Conservation (phyloP, 1,140 invertebrate species). For the Drosophila tristis region DNA sequence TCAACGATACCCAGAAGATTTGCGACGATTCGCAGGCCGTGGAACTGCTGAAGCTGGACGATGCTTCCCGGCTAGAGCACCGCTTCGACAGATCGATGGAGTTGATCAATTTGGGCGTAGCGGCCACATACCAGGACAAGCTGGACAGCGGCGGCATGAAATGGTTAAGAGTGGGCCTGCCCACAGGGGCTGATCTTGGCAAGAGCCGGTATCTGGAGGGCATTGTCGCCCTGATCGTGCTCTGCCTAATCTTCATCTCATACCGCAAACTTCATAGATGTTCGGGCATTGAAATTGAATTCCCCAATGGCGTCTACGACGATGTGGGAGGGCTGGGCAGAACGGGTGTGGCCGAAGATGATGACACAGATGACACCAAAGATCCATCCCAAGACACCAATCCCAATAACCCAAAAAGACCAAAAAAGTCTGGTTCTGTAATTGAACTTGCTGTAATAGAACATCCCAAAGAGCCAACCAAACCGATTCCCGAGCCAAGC, state of each 20-base stretch:
- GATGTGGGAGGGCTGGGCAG: too few species aligned
- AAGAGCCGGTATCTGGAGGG: conserved; percentile 11
- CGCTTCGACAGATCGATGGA: background rate
- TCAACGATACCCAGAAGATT: background rate
- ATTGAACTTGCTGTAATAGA: too few species aligned
- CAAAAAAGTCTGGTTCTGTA: too few species aligned
- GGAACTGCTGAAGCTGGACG: background rate
- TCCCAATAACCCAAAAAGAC: too few species aligned
- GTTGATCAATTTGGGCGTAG: conserved; percentile 11
- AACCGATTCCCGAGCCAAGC: too few species aligned
- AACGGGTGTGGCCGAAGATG: too few species aligned
- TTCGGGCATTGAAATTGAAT: conserved; percentile 2
- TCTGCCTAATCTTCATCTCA: background rate
- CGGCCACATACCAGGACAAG: conserved; percentile 9
- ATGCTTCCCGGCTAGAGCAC: too few species aligned
- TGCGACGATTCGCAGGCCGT: conserved; percentile 11
- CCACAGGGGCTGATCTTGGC: background rate
- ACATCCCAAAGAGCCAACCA: too few species aligned
- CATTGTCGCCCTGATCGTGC: conserved; percentile 17
- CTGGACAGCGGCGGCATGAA: conserved; percentile 19
- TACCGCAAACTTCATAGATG: background rate
- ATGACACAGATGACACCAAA: too few species aligned
- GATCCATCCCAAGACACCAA: too few species aligned
- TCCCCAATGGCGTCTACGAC: conserved; percentile 10
- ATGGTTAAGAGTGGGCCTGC: conserved; percentile 1